phyloP scores from a whole-genome alignment of 1,140 invertebrate species.

The Pollicipes pollicipes region DNA sequence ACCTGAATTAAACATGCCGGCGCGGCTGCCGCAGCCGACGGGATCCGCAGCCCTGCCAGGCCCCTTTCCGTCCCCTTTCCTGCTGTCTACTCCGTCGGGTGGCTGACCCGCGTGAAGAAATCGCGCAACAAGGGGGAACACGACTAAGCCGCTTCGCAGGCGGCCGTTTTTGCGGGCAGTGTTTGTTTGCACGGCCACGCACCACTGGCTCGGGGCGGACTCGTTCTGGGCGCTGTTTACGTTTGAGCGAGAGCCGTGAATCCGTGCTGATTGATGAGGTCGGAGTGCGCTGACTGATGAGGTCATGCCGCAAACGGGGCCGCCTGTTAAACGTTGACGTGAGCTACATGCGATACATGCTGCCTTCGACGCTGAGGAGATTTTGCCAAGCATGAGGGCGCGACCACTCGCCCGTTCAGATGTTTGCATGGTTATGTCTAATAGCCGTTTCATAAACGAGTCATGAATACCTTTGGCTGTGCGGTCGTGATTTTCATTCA shows the following conservation, averaged over 20 bases:
- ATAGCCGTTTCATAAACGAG: not conserved
- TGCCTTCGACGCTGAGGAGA: no score
- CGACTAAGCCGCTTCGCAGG: no score
- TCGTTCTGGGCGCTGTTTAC: not conserved
- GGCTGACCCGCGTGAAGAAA: no score
- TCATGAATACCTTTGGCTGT: not conserved
- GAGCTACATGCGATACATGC: not conserved
- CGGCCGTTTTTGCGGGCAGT: not conserved
- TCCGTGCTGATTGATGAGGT: not conserved
- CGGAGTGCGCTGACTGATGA: not conserved
- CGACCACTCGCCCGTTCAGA: no score
- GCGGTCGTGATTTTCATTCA: no score
- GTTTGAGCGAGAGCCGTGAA: not conserved
- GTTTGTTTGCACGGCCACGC: not conserved
- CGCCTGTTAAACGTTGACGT: not conserved
- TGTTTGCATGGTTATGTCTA: not conserved
- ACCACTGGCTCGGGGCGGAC: not conserved
- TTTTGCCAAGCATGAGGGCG: not conserved
- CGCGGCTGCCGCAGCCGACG: not conserved
- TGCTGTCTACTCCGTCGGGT: no score
- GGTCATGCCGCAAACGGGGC: not conserved
- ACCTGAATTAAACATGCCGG: not conserved
- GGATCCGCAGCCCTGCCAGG: no score
- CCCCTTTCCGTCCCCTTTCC: no score
- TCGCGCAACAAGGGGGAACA: no score